Percentiles rank a stretch among this genome's conserved stretches.
phyloP scores from a whole-genome alignment of 2,797 vertebrate species.

The Gallinago stenura region DNA sequence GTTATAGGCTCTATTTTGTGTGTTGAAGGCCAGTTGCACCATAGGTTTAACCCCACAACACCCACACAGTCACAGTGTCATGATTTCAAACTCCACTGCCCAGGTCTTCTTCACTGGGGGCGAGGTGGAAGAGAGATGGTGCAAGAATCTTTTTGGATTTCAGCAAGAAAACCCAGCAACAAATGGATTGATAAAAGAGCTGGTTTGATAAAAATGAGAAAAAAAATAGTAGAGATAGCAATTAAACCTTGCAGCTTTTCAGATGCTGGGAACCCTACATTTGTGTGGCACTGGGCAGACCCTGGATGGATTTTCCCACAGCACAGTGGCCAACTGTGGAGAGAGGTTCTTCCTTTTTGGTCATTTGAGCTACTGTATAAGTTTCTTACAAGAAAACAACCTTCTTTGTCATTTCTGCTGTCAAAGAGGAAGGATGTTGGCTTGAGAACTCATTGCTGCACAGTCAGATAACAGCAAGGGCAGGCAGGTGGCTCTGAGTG shows the following conservation, averaged over 20 bases:
- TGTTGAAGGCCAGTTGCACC: not conserved
- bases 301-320: not conserved
- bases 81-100: not conserved
- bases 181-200: not conserved
- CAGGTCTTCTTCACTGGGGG: not conserved
- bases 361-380: not conserved
- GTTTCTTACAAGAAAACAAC: not conserved
- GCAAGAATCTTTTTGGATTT: not conserved
- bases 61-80: not conserved
- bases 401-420: not conserved
- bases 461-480: not conserved
- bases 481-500: rapidly evolving
- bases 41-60: not conserved
- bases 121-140: not conserved
- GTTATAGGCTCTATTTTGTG: not conserved
- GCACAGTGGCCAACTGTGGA: not conserved
- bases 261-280: rapidly evolving
- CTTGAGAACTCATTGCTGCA: not conserved
- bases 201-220: not conserved
- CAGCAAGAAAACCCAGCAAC: not conserved
- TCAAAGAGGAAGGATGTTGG: not conserved
- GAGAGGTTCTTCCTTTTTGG: not conserved
- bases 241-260: not conserved
- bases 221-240: not conserved
- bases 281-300: rapidly evolving